Percentiles rank a stretch among this genome's conserved stretches.
These are phyloP conservation scores for Fabriciana adippe DNA, from an alignment of 2,888 invertebrate genomes.

Conservation along the genomic window DNA sequence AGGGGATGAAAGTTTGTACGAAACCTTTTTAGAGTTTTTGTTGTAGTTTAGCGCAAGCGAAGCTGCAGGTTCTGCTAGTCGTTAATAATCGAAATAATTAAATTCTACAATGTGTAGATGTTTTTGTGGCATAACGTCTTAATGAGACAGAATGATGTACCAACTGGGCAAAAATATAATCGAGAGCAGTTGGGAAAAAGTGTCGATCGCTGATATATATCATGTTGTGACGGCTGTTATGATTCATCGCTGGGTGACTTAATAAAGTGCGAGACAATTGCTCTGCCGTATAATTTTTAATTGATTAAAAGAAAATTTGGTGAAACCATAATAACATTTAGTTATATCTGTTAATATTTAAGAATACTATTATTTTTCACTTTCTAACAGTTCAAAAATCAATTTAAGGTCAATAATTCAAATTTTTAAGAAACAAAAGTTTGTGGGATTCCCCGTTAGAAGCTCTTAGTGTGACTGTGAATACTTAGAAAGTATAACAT, in stretches of 20 bases:
- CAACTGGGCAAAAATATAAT: slow-evolving; percentile 39
- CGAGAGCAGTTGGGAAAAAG: slow-evolving; percentile 43
- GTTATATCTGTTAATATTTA: background rate
- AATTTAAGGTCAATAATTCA: no score
- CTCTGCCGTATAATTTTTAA: slow-evolving; percentile 23
- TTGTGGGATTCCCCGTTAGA: no score
- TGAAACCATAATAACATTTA: background rate
- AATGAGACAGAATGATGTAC: slow-evolving; percentile 54
- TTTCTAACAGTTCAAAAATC: no score
- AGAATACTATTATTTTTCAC: no score
- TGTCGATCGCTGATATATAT: slow-evolving; percentile 44
- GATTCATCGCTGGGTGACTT: slow-evolving; percentile 45
- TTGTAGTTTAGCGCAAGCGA: no score
- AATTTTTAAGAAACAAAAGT: no score
- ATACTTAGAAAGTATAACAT: no score
- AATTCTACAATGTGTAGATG: background rate
- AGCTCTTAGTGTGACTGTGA: no score
- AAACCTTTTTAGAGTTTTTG: no score
- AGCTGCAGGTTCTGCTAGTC: no score
- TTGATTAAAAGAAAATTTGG: background rate
- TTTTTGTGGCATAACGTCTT: slow-evolving; percentile 45
- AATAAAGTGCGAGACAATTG: slow-evolving; percentile 36
- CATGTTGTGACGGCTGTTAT: slow-evolving; percentile 47
- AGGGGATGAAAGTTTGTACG: no score
- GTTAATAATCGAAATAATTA: background rate